phyloP scores from a whole-genome alignment of 2,888 invertebrate species.

The Phortica magna region DNA sequence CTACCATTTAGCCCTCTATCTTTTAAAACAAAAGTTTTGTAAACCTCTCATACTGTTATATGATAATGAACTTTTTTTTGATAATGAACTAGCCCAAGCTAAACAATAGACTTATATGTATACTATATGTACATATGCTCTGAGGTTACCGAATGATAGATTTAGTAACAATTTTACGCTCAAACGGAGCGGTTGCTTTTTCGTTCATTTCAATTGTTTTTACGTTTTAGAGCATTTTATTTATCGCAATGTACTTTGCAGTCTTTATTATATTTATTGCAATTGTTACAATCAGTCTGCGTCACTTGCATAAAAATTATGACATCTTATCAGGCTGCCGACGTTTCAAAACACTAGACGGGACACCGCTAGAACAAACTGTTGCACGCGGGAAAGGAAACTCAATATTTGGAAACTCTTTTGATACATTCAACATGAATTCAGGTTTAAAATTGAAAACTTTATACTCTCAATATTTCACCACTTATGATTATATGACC shows the following conservation, averaged over 20 bases:
- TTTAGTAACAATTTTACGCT: constrained; percentile 20
- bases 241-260: constrained; percentile 40
- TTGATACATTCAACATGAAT: constrained; percentile 59
- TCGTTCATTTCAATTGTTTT: neutral
- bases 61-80: no score
- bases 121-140: neutral
- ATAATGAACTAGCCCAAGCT: no score
- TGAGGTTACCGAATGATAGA: neutral
- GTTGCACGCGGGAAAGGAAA: constrained; percentile 51
- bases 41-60: no score
- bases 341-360: constrained; percentile 60
- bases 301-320: constrained; percentile 47
- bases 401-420: constrained; percentile 64
- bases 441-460: constrained; percentile 49
- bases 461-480: no score
- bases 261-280: constrained; percentile 32
- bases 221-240: neutral
- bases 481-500: neutral
- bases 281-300: constrained; percentile 31
- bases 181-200: neutral
- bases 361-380: constrained; percentile 51
- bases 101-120: neutral
- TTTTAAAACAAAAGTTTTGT: no score
- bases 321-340: constrained; percentile 47
- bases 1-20: no score